Conservation (phyloP, 2,888 invertebrate genomes). For the Halictus ligatus region DNA sequence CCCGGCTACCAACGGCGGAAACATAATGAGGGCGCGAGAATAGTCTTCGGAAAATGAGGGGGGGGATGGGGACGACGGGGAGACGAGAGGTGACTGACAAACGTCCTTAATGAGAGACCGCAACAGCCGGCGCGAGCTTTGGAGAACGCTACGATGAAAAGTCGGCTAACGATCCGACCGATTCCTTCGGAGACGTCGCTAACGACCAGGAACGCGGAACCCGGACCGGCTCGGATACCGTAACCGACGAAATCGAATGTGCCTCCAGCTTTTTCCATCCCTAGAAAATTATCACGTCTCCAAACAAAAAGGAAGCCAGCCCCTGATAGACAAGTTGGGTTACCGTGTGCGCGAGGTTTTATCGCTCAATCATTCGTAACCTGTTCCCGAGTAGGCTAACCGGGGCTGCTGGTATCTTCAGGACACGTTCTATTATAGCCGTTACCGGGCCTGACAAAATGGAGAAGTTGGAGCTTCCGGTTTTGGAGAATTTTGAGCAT, state of each 20-base stretch:
- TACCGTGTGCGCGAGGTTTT: too few relatives aligned
- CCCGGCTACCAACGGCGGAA: slow-evolving; percentile 43
- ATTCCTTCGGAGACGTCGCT: slow-evolving; percentile 11
- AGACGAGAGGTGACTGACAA: slow-evolving; percentile 76
- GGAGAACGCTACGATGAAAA: slow-evolving; percentile 47
- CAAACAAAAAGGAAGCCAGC: too few relatives aligned
- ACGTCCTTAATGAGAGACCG: slow-evolving; percentile 76
- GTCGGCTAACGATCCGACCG: slow-evolving; percentile 60
- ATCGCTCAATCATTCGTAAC: too few relatives aligned
- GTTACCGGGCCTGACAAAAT: too few relatives aligned
- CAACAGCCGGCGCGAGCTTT: slow-evolving; percentile 20
- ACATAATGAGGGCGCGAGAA: slow-evolving; percentile 74
- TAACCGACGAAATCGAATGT: neutral
- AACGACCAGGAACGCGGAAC: slow-evolving; percentile 55
- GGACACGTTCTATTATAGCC: too few relatives aligned
- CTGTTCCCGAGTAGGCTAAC: too few relatives aligned
- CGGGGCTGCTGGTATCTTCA: too few relatives aligned
- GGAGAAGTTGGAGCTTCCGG: too few relatives aligned
- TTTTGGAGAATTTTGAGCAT: too few relatives aligned
- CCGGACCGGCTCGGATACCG: neutral
- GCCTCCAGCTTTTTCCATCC: neutral
- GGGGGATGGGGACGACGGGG: neutral
- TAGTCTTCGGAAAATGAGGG: slow-evolving; percentile 74
- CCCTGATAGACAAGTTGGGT: too few relatives aligned
- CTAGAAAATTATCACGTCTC: too few relatives aligned